Conservation (phyloP, 2,888 invertebrate genomes). For the Heteromurus nitidus region DNA sequence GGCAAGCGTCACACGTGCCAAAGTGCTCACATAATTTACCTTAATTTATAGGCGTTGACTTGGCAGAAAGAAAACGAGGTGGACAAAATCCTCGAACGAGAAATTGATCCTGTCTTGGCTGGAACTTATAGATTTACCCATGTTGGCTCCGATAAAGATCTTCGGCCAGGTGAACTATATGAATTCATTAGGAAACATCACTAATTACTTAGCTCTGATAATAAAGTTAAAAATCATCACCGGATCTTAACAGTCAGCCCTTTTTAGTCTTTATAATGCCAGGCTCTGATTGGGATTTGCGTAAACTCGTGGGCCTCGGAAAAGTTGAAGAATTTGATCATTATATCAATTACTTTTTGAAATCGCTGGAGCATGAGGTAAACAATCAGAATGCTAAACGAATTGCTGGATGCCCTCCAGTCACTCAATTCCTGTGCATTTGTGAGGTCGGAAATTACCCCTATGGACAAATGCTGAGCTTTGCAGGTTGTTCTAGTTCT, state of each 20-base stretch:
- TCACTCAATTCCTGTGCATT: constrained; percentile 35
- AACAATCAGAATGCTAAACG: not conserved
- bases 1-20: no score
- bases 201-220: no score
- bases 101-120: constrained; percentile 5
- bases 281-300: not conserved
- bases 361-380: constrained; percentile 16
- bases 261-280: not conserved
- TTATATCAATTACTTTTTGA: constrained; percentile 27
- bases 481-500: constrained; percentile 10
- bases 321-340: constrained; percentile 22
- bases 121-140: constrained; percentile 17
- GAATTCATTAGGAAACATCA: no score
- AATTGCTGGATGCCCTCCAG: constrained; percentile 14
- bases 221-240: no score
- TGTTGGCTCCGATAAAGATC: constrained; percentile 3
- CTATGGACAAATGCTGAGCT: constrained; percentile 30
- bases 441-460: constrained; percentile 32
- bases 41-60: constrained; percentile 12
- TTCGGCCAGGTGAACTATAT: constrained; percentile 31
- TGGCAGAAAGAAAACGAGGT: constrained; percentile 33
- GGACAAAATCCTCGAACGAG: not conserved
- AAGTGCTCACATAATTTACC: not conserved
- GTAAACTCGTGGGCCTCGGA: no score
- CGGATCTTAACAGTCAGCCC: not conserved